Evolutionary conservation across 2,797 vertebrate genomes (phyloP).

Genomic region (Ispidina lecontei): DNA sequence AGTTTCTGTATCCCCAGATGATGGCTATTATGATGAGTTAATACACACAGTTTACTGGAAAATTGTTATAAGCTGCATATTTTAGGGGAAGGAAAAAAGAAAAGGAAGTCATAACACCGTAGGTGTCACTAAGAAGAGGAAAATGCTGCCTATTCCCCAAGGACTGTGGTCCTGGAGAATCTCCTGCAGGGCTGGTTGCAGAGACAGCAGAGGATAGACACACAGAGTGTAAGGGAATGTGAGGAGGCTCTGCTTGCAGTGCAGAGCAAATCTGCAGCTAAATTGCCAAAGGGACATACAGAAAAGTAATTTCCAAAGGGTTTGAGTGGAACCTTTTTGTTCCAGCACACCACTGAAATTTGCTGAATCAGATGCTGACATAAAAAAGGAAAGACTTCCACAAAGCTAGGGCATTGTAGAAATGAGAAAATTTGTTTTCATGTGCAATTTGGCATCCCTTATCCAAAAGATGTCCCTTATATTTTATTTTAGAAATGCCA

Average conservation of each 20-base stretch:
- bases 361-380: not conserved
- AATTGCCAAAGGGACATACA: not conserved
- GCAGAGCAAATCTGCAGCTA: not conserved
- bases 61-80: not conserved
- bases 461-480: not conserved
- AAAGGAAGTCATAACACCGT: not conserved
- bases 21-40: not conserved
- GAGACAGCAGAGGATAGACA: not conserved
- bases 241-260: not conserved
- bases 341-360: not conserved
- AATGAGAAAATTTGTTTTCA: not conserved
- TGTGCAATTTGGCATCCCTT: not conserved
- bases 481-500: not conserved
- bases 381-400: not conserved
- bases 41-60: not conserved
- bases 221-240: not conserved
- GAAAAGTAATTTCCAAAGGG: not conserved
- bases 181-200: not conserved
- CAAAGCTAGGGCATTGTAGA: not conserved
- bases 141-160: not conserved
- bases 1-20: not conserved
- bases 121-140: not conserved
- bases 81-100: fast-evolving
- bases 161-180: not conserved
- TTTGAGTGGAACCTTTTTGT: not conserved